A percentile compares a stretch with the other conserved stretches of the same genome.
phyloP scores from a whole-genome alignment of 1,140 invertebrate species.

The Drosophila guanche region DNA sequence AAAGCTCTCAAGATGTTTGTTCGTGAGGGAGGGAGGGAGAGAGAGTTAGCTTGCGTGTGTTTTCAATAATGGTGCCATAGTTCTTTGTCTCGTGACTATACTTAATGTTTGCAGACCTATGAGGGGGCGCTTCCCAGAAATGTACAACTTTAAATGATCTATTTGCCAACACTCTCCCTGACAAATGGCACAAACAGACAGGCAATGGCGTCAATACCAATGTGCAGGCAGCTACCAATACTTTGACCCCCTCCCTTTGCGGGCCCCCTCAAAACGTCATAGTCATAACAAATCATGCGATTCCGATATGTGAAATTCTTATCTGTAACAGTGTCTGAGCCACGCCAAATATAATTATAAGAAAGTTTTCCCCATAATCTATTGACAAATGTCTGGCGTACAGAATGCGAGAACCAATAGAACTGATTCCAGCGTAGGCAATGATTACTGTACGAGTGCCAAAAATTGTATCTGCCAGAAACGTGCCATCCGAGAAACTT shows the following conservation, averaged over 20 bases:
- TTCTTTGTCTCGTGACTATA: conserved; percentile 13
- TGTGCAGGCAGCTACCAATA: not conserved
- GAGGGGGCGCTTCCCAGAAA: conserved; percentile 4
- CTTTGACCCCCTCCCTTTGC: not conserved
- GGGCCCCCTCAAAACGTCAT: conserved; percentile 4
- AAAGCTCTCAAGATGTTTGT: conserved; percentile 16
- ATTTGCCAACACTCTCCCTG: conserved; percentile 5
- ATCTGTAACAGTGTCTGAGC: conserved; percentile 19
- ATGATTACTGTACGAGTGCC: conserved; percentile 16
- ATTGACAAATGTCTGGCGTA: too few species aligned
- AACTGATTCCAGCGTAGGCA: not conserved
- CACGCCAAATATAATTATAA: conserved; percentile 4
- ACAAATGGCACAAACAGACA: not conserved
- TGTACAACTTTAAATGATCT: conserved; percentile 5
- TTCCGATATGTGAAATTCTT: conserved; percentile 35
- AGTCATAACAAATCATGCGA: conserved; percentile 20
- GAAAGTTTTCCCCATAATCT: not conserved
- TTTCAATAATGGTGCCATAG: not conserved
- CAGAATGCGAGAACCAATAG: too few species aligned
- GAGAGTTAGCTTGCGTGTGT: not conserved
- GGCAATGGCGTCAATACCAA: not conserved
- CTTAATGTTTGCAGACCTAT: conserved; percentile 37
- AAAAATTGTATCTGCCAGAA: conserved; percentile 38
- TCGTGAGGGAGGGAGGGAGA: not conserved
- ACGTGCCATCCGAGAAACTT: conserved; percentile 41